phyloP scores from a whole-genome alignment of 1,140 invertebrate species.

The Dendroctonus valens region DNA sequence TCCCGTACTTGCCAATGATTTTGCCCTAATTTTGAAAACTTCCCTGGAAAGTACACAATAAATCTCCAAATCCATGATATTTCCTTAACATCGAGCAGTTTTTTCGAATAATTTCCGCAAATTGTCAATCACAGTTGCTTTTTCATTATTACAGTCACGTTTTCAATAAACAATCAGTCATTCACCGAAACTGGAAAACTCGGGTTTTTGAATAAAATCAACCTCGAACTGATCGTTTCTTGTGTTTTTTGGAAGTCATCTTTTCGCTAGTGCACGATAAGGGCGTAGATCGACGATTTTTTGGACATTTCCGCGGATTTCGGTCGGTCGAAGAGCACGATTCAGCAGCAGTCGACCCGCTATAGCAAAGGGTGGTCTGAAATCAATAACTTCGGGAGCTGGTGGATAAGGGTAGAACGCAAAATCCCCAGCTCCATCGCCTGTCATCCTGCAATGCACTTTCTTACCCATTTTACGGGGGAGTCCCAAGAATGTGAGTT shows the following conservation, averaged over 20 bases:
- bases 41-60: too few relatives aligned
- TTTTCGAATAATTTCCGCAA: too few relatives aligned
- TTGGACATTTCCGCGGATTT: constrained; percentile 24
- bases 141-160: too few relatives aligned
- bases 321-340: constrained; percentile 10
- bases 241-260: constrained; percentile 14
- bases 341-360: constrained; percentile 18
- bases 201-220: constrained; percentile 1
- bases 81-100: too few relatives aligned
- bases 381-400: constrained; percentile 24
- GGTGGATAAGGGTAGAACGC: constrained; percentile 13
- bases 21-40: too few relatives aligned
- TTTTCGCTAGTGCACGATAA: not conserved
- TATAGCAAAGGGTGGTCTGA: constrained; percentile 26
- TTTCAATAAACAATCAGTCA: too few relatives aligned
- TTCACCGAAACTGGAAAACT: not conserved
- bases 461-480: constrained; percentile 11
- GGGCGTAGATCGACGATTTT: constrained; percentile 3
- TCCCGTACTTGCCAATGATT: not conserved
- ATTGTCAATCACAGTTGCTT: too few relatives aligned
- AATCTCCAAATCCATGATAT: too few relatives aligned
- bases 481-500: not conserved
- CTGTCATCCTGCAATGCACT: constrained; percentile 5
- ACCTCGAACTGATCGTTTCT: constrained; percentile 14
- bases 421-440: constrained; percentile 18